Conservation (phyloP, 2,797 vertebrate genomes). For the Taeniopygia guttata region DNA sequence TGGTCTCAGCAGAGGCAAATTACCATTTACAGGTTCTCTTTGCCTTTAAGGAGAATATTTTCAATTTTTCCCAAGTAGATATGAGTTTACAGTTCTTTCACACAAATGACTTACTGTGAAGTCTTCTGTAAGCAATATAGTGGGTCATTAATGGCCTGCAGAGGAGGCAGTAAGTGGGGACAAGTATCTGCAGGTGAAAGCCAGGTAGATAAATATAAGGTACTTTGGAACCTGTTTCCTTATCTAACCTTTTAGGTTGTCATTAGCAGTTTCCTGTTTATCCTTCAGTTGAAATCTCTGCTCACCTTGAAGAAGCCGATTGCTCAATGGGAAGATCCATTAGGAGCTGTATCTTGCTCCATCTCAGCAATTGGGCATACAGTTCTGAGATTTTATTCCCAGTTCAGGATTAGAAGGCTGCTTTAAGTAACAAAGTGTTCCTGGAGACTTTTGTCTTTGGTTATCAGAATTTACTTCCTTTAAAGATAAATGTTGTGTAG, state of each 20-base stretch:
- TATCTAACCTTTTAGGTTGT: constrained; percentile 61
- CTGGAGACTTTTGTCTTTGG: not conserved
- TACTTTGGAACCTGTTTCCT: constrained; percentile 61
- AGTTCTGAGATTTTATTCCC: not conserved
- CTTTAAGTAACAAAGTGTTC: not conserved
- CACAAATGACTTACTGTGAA: not conserved
- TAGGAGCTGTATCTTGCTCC: not conserved
- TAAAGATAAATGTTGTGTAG: not conserved
- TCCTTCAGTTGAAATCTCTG: constrained; percentile 32
- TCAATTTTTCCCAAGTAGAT: not conserved
- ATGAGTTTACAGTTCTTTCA: not conserved
- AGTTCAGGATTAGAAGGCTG: not conserved
- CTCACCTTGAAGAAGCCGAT: constrained; percentile 28
- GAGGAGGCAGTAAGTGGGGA: constrained; percentile 20
- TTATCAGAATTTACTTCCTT: not conserved
- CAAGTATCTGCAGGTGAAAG: constrained; percentile 45
- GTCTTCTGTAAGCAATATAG: not conserved
- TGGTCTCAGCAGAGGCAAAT: not conserved
- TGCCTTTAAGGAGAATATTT: not conserved
- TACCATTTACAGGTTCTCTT: not conserved
- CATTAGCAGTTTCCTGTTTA: constrained; percentile 56
- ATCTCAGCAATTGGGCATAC: not conserved
- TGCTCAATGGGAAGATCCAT: not conserved
- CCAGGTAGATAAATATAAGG: constrained; percentile 54
- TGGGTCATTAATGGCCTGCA: not conserved